These are phyloP conservation scores for Mellivora capensis DNA, from an alignment of 2,113 vertebrate genomes.

Conservation along the genomic window DNA sequence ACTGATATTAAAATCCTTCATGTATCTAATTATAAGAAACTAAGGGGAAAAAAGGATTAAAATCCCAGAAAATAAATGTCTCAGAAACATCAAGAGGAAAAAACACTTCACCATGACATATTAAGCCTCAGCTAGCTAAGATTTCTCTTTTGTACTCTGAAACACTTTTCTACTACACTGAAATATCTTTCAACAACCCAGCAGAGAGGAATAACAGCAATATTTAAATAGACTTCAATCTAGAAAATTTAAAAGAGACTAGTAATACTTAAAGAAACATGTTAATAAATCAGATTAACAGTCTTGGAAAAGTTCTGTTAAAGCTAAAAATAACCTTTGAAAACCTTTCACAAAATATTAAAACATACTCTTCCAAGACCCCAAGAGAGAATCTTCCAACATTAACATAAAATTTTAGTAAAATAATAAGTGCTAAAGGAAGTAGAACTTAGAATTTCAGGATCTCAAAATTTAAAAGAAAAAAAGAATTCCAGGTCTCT, in stretches of 20 bases:
- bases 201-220: background rate
- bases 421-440: background rate
- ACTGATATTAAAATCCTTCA: background rate
- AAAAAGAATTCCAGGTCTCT: constrained; percentile 29
- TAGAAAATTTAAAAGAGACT: background rate
- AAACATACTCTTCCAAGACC: background rate
- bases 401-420: background rate
- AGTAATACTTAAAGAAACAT: background rate
- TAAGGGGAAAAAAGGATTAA: background rate
- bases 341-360: background rate
- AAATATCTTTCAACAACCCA: background rate
- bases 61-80: background rate
- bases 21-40: background rate
- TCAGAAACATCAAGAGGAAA: background rate
- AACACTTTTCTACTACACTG: background rate
- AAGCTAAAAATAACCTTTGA: background rate
- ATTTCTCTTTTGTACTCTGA: background rate
- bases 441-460: background rate
- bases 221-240: background rate
- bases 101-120: background rate
- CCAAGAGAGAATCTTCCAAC: background rate
- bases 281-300: constrained; percentile 12
- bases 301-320: background rate
- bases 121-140: background rate
- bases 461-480: constrained; percentile 8